Evolutionary conservation across 2,113 vertebrate species (phyloP).

Genomic region (Limnothrissa miodon): DNA sequence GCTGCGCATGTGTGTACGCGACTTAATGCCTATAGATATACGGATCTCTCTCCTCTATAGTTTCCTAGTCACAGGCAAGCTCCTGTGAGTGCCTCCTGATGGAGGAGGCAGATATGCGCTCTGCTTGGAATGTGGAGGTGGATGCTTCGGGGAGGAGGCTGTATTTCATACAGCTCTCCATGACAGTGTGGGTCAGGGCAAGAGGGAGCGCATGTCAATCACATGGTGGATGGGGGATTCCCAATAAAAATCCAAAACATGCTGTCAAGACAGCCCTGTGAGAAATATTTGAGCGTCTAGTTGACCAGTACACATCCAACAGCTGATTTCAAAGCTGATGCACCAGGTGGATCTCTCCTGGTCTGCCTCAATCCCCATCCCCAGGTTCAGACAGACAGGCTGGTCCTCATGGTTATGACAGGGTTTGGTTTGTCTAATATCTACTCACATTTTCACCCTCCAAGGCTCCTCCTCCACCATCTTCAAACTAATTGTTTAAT

Average conservation of each 20-base stretch:
- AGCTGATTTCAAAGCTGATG: not conserved
- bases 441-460: no score
- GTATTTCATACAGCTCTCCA: not conserved
- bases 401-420: not conserved
- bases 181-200: not conserved
- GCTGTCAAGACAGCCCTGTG: not conserved
- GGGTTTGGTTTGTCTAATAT: not conserved
- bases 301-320: not conserved
- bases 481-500: not conserved
- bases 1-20: not conserved
- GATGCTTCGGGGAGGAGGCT: not conserved
- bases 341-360: not conserved
- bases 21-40: not conserved
- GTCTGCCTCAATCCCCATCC: not conserved
- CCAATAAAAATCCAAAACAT: not conserved
- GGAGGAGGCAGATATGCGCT: not conserved
- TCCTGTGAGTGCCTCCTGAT: not conserved
- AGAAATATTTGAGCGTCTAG: not conserved
- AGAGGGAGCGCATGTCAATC: not conserved
- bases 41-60: not conserved
- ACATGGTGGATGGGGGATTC: not conserved
- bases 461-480: not conserved
- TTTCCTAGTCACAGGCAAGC: not conserved
- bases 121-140: not conserved
- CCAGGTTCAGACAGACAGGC: not conserved